A percentile compares a stretch with the other conserved stretches of the same genome.
These are phyloP conservation scores for Machimus rusticus DNA, from an alignment of 2,888 invertebrate species.

Conservation along the genomic window DNA sequence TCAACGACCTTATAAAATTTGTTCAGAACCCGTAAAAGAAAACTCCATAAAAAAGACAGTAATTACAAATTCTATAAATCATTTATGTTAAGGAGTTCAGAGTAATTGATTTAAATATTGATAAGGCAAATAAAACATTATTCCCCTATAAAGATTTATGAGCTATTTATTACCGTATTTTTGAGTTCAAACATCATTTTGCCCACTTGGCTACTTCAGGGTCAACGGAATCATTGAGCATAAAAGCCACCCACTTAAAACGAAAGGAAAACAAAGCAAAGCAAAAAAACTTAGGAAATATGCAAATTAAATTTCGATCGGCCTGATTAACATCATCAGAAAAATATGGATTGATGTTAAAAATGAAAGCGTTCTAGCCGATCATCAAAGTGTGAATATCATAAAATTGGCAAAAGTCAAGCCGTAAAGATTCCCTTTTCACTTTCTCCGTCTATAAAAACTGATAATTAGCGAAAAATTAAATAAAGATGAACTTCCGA, in stretches of 20 bases:
- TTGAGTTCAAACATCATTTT: neutral
- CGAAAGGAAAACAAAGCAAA: neutral
- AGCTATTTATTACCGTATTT: neutral
- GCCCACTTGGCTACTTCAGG: neutral
- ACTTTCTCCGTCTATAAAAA: constrained; percentile 22
- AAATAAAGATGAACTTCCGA: constrained; percentile 16
- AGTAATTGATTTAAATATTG: neutral
- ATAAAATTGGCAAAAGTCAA: neutral
- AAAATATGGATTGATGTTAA: constrained; percentile 1
- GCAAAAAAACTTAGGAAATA: neutral
- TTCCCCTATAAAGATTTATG: neutral
- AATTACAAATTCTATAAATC: neutral
- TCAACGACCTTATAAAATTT: too few relatives aligned
- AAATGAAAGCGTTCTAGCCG: constrained; percentile 17
- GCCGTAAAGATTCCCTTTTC: neutral
- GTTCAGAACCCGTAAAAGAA: too few relatives aligned
- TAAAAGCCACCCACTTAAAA: neutral
- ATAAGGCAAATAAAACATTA: neutral
- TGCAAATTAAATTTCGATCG: neutral
- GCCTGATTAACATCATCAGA: neutral
- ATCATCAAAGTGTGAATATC: neutral
- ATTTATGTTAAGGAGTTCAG: too few relatives aligned
- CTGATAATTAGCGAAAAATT: neutral
- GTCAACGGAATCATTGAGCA: neutral
- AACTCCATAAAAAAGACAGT: too few relatives aligned